phyloP scores from a whole-genome alignment of 1,140 invertebrate genomes.

The Zaprionus gabonicus region DNA sequence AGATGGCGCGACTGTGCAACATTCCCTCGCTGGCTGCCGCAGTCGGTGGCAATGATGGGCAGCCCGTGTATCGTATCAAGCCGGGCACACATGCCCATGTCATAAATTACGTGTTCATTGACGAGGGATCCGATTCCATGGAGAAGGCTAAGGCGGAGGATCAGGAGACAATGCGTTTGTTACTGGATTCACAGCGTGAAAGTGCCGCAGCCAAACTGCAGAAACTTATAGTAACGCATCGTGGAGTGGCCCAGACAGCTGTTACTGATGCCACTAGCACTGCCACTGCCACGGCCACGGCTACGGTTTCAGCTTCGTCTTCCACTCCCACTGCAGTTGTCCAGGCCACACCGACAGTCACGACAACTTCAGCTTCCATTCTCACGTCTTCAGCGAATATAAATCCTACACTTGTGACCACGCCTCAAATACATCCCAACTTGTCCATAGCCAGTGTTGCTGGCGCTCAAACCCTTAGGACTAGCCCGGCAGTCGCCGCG shows the following conservation, averaged over 20 bases:
- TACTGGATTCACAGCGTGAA: constrained; percentile 64
- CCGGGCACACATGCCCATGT: constrained; percentile 70
- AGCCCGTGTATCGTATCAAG: constrained; percentile 68
- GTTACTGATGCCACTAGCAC: neutral
- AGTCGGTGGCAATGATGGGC: constrained; percentile 6
- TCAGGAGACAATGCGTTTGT: constrained; percentile 60
- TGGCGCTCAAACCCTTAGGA: constrained; percentile 32
- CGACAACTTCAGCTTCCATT: neutral
- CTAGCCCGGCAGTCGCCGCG: neutral
- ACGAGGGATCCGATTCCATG: constrained; percentile 64
- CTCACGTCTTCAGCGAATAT: neutral
- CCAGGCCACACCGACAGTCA: neutral
- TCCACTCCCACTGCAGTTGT: neutral
- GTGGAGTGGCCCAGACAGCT: neutral
- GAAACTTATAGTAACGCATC: constrained; percentile 57
- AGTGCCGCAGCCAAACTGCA: constrained; percentile 59
- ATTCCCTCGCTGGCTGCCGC: constrained; percentile 40
- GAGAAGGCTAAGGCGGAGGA: constrained; percentile 68
- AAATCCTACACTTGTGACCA: constrained; percentile 42
- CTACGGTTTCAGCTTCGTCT: neutral
- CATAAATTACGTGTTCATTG: constrained; percentile 67
- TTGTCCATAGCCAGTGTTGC: constrained; percentile 67
- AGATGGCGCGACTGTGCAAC: constrained; percentile 62
- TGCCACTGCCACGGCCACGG: neutral
- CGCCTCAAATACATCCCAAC: constrained; percentile 66